Conservation (phyloP, 2,113 vertebrate genomes). For the Callionymus lyra region DNA sequence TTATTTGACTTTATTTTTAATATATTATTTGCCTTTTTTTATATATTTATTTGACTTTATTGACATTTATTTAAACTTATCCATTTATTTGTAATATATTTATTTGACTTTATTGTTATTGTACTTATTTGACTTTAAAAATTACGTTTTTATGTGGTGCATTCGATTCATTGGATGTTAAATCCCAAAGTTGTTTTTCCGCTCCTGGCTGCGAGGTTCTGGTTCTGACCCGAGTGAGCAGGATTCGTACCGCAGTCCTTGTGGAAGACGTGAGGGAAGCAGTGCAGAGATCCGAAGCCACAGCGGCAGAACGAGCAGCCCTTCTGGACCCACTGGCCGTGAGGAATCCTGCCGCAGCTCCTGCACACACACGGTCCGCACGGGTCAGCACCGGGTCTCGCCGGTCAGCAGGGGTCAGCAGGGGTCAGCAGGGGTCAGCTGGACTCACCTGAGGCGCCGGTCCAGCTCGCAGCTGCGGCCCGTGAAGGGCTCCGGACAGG, state of each 20-base stretch:
- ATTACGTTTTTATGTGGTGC: too few relatives aligned
- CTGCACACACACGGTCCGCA: slow-evolving; percentile 16
- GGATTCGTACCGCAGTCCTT: slow-evolving; percentile 61
- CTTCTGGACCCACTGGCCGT: slow-evolving; percentile 55
- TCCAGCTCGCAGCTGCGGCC: slow-evolving; percentile 61
- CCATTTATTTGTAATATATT: too few relatives aligned
- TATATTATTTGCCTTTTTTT: too few relatives aligned
- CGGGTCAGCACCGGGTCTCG: background rate
- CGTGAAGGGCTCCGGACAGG: slow-evolving; percentile 58
- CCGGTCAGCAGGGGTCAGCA: background rate
- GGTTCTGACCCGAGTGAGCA: too few relatives aligned
- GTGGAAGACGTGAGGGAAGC: slow-evolving; percentile 54
- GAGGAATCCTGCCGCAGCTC: slow-evolving; percentile 48
- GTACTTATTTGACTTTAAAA: too few relatives aligned
- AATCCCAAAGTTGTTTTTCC: too few relatives aligned
- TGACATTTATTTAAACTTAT: too few relatives aligned
- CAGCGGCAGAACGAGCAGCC: slow-evolving; percentile 59
- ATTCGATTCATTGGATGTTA: too few relatives aligned
- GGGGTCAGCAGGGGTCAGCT: background rate
- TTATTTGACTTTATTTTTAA: too few relatives aligned
- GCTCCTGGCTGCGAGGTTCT: too few relatives aligned
- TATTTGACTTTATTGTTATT: too few relatives aligned
- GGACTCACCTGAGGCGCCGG: slow-evolving; percentile 42
- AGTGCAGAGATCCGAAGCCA: slow-evolving; percentile 54
- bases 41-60: too few relatives aligned